These are phyloP conservation scores for Denticeps clupeoides DNA, from an alignment of 2,797 vertebrate genomes.

Conservation along the genomic window DNA sequence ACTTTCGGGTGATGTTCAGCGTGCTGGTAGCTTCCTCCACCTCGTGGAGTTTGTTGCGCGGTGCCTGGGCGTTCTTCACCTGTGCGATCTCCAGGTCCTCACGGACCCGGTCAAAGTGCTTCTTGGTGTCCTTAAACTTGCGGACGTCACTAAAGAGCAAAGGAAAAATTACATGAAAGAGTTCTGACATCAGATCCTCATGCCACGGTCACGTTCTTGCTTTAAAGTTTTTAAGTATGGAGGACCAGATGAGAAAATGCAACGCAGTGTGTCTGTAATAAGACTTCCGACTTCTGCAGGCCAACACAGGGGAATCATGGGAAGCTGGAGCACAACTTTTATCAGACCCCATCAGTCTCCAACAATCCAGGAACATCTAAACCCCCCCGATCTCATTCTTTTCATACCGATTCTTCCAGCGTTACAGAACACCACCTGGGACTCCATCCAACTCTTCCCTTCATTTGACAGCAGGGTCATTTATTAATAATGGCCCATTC, in stretches of 20 bases:
- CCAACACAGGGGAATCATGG: no score
- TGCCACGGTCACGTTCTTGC: no score
- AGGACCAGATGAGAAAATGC: no score
- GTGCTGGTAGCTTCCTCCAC: constrained; percentile 82
- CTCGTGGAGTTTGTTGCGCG: constrained; percentile 85
- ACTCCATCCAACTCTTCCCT: neutral
- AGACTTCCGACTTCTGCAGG: no score
- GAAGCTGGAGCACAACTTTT: no score
- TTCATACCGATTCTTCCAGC: neutral
- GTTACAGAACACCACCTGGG: neutral
- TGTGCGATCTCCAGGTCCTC: constrained; percentile 91
- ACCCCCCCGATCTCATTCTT: neutral
- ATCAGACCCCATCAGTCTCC: no score
- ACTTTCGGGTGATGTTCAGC: constrained; percentile 79
- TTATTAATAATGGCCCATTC: neutral
- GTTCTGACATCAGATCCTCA: no score
- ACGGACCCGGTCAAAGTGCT: constrained; percentile 85
- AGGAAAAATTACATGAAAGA: no score
- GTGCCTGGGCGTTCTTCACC: constrained; percentile 90
- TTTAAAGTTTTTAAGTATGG: no score
- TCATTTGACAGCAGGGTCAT: neutral
- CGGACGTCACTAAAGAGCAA: constrained; percentile 80
- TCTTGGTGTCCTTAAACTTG: constrained; percentile 96
- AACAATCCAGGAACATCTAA: neutral
- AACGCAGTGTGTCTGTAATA: no score